Evolutionary conservation across 2,113 vertebrate genomes (phyloP), one percentile per base, ranked within the genome.

Genomic region (Murina feae): DNA sequence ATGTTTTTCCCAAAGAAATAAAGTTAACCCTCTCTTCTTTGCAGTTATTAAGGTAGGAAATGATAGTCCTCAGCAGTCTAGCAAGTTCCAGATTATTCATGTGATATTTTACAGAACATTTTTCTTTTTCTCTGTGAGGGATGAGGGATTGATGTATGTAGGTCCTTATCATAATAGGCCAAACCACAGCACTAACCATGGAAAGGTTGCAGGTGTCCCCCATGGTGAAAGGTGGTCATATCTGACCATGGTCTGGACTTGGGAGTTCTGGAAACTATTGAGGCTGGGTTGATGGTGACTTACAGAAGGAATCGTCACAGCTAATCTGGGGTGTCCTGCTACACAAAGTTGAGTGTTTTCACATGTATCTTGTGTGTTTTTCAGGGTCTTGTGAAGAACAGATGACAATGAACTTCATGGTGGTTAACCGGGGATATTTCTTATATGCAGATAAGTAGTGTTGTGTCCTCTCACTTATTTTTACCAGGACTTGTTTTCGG

Each of bases 221-320:
- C 7, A 8, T 0, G 7, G 53, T 21, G 20, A 9, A 9, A 55
- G 21, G 53, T 55, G 8, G 1, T 7, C 20, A 21, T 9, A 9
- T 55, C 20, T 9, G 7, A 23, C 20, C 20, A 20, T 55, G 53
- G 53, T 55, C 5, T 4, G 5, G 17, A 53, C 0, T 18, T 7
- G 18, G 5, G 51, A 53, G 17, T 53, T 53, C 18, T 5, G 42
- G 1, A 20, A 18, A 53, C 1, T 18, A 53, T 53, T 53, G 5
- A 53, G 17, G 5, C 18, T 20, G 17, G 7, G 51, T 20, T 53
- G 51, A 53, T 53, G 18, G 5, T 53, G 42, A 20, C 51, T 53
- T 20, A 53, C 5, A 20, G 5, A 53, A 20, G 51, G 51, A 53
- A 20, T 17, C 7, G 51, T 51, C 17, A 7, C 18, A 20, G 51